These are phyloP conservation scores for Leptopterna dolabrata DNA, from an alignment of 2,888 invertebrate genomes.

Conservation along the genomic window DNA sequence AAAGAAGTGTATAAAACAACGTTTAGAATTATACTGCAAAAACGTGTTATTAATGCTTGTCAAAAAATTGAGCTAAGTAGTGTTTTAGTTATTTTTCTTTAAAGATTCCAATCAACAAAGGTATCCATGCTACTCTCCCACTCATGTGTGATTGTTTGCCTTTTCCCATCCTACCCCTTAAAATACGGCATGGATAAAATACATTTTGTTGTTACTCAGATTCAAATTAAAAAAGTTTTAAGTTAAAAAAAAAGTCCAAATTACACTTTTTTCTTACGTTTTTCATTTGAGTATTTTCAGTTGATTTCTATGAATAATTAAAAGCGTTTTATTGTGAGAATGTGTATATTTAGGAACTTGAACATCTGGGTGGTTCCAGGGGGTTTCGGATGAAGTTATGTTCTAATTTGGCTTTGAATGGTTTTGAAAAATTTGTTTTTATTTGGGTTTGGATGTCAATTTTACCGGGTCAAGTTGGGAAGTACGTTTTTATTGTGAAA, in stretches of 20 bases:
- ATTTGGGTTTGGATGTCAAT: too few relatives aligned
- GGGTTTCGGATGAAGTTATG: too few relatives aligned
- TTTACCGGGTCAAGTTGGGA: too few relatives aligned
- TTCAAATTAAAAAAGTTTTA: slow-evolving; percentile 32
- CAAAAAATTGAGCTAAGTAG: not conserved
- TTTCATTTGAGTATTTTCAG: slow-evolving; percentile 19
- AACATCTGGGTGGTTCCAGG: slow-evolving; percentile 57
- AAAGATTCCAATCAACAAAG: not conserved
- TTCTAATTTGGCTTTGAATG: too few relatives aligned
- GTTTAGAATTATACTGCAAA: not conserved
- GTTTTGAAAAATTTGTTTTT: not conserved
- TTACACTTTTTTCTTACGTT: slow-evolving; percentile 22
- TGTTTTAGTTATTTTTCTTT: not conserved
- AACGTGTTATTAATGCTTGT: not conserved
- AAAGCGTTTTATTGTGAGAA: slow-evolving; percentile 51
- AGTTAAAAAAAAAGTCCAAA: slow-evolving; percentile 42
- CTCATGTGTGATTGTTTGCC: slow-evolving; percentile 63
- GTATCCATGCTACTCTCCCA: slow-evolving; percentile 69
- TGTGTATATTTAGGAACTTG: slow-evolving; percentile 58
- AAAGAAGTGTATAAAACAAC: not conserved
- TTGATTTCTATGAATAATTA: slow-evolving; percentile 16
- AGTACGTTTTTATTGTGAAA: too few relatives aligned
- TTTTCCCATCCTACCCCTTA: slow-evolving; percentile 58
- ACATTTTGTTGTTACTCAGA: slow-evolving; percentile 43
- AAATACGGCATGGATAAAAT: slow-evolving; percentile 60